Conservation (phyloP, 2,888 invertebrate species). For the Atethmia centrago region DNA sequence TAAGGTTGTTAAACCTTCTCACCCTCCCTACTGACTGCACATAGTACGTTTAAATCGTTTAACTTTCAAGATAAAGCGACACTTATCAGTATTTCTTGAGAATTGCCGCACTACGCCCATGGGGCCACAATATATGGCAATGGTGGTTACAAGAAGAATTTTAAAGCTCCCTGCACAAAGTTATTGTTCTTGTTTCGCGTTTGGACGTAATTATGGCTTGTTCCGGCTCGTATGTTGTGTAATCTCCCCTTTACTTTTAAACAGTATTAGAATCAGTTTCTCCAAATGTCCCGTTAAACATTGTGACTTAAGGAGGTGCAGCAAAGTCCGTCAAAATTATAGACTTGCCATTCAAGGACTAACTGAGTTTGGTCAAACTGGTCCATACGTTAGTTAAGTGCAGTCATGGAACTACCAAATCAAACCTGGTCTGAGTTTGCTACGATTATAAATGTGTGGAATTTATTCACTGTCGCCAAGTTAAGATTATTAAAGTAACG, state of each 20-base stretch:
- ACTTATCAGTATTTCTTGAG: slow-evolving; percentile 68
- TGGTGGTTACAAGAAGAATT: slow-evolving; percentile 63
- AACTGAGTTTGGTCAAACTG: background rate
- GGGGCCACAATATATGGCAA: slow-evolving; percentile 59
- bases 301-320: background rate
- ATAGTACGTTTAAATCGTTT: slow-evolving; percentile 67
- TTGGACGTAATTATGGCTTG: slow-evolving; percentile 51
- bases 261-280: slow-evolving; percentile 12
- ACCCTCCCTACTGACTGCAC: background rate
- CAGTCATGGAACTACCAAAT: background rate
- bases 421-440: too few relatives aligned
- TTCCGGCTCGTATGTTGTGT: slow-evolving; percentile 37
- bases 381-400: background rate
- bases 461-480: too few relatives aligned
- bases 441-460: background rate
- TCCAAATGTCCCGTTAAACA: background rate
- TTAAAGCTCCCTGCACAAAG: slow-evolving; percentile 40
- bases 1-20: slow-evolving; percentile 29
- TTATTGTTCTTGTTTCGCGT: slow-evolving; percentile 58
- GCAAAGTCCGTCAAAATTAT: too few relatives aligned
- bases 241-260: slow-evolving; percentile 27
- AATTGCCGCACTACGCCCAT: slow-evolving; percentile 57
- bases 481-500: background rate
- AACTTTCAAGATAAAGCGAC: slow-evolving; percentile 67
- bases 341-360: background rate